These are phyloP conservation scores for Parnassius orleans DNA, from an alignment of 2,888 invertebrate species.

Conservation along the genomic window DNA sequence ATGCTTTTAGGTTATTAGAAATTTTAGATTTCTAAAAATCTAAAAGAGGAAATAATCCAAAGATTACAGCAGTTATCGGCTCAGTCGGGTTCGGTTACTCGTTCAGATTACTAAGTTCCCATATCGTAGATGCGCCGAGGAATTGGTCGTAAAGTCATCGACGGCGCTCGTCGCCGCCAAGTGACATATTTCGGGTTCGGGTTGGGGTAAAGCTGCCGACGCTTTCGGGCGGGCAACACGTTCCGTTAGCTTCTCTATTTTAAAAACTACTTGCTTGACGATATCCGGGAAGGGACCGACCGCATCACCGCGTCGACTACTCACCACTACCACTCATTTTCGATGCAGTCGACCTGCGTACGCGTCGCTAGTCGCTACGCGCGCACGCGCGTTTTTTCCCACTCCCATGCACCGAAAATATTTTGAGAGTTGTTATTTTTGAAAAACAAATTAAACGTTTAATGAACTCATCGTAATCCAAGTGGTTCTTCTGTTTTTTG, in stretches of 20 bases:
- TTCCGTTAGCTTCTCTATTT: constrained; percentile 79
- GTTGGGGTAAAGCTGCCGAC: constrained; percentile 74
- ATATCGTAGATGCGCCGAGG: constrained; percentile 13
- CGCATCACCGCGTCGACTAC: constrained; percentile 31
- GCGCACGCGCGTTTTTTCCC: constrained; percentile 60
- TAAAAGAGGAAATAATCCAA: not conserved
- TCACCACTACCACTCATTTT: constrained; percentile 67
- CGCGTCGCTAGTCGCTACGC: constrained; percentile 73
- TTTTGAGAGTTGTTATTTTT: constrained; percentile 57
- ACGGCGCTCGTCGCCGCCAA: constrained; percentile 51
- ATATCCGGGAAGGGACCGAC: constrained; percentile 76
- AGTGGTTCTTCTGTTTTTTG: constrained; percentile 54
- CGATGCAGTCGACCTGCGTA: constrained; percentile 78
- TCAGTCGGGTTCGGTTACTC: not conserved
- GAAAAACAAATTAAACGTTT: constrained; percentile 46
- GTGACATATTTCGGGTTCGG: constrained; percentile 68
- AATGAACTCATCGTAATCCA: constrained; percentile 52
- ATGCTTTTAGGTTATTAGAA: too few relatives aligned
- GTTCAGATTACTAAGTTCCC: constrained; percentile 1
- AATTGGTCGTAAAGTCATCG: constrained; percentile 25
- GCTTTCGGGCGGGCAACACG: constrained; percentile 77
- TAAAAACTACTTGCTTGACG: constrained; percentile 75
- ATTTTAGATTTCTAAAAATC: too few relatives aligned
- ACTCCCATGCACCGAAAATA: constrained; percentile 60
- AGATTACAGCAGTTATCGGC: not conserved